A percentile compares a stretch with the other conserved stretches of the same genome.
Conservation (phyloP, 92 coral and sea anemone genomes). For the Palythoa heliodiscus region DNA sequence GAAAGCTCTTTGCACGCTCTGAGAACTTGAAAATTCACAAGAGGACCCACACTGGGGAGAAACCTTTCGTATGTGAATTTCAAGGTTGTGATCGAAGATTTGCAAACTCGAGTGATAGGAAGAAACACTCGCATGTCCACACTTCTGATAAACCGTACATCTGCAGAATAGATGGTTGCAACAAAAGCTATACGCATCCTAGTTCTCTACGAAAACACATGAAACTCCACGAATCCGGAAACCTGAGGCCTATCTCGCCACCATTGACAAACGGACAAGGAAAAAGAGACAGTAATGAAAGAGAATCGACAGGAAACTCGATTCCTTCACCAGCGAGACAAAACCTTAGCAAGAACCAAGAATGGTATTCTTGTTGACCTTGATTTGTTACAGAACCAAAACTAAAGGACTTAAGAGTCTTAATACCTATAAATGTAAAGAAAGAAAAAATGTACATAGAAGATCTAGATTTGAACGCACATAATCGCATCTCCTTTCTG, state of each 20-base stretch:
- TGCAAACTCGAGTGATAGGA: slow-evolving; percentile 98
- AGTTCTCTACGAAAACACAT: slow-evolving; percentile 96
- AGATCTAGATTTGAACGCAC: slow-evolving; percentile 11
- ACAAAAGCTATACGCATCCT: slow-evolving; percentile 99
- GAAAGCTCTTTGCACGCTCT: slow-evolving; percentile 98
- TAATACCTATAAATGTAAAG: neutral
- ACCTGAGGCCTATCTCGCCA: slow-evolving; percentile 81
- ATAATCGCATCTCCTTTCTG: neutral
- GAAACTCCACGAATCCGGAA: slow-evolving; percentile 97
- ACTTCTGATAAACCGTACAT: slow-evolving; percentile 99
- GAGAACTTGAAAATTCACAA: slow-evolving; percentile 98
- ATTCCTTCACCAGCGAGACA: slow-evolving; percentile 66
- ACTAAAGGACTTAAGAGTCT: neutral
- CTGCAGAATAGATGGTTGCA: slow-evolving; percentile 96
- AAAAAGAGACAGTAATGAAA: slow-evolving; percentile 57
- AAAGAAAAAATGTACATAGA: neutral
- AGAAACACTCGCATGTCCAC: slow-evolving; percentile 99
- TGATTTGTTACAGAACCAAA: neutral
- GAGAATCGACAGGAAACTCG: slow-evolving; percentile 64
- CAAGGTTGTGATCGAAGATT: slow-evolving; percentile 98
- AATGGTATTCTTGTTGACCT: slow-evolving; percentile 79
- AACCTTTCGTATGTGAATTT: slow-evolving; percentile 94
- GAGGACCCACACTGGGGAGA: slow-evolving; percentile 98
- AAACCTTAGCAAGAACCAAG: slow-evolving; percentile 61
- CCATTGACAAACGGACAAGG: slow-evolving; percentile 78